Percentiles rank a stretch among this genome's conserved stretches.
phyloP scores from a whole-genome alignment of 2,888 invertebrate species.

The Oligia fasciuncula region DNA sequence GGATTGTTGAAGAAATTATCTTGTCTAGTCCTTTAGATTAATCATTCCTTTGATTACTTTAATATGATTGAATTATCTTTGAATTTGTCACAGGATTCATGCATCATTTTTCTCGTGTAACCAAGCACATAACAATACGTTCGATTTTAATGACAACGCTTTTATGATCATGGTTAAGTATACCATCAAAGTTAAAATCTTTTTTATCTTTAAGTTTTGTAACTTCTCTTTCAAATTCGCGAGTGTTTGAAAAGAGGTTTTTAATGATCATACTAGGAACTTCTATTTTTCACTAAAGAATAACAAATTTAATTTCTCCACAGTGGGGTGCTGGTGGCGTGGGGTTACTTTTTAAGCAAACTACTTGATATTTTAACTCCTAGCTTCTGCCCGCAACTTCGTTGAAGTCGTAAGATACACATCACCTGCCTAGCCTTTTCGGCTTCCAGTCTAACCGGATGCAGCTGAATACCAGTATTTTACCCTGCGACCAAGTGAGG shows the following conservation, averaged over 20 bases:
- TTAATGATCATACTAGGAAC: neutral
- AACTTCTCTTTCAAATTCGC: neutral
- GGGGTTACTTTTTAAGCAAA: neutral
- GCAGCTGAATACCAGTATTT: too few species aligned
- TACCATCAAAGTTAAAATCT: neutral
- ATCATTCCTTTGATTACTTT: slow-evolving; percentile 22
- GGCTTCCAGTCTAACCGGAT: too few species aligned
- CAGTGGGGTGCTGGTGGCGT: neutral
- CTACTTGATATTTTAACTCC: too few species aligned
- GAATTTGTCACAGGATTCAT: slow-evolving; percentile 22
- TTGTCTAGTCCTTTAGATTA: slow-evolving; percentile 34
- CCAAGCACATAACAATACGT: slow-evolving; percentile 6
- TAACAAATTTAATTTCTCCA: neutral
- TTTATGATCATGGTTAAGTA: neutral
- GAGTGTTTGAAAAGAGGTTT: neutral
- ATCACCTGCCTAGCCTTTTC: too few species aligned
- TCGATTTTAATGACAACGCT: slow-evolving; percentile 15
- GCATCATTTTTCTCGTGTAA: neutral
- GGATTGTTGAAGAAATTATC: slow-evolving; percentile 25
- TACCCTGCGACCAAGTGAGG: too few species aligned
- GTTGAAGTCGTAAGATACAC: too few species aligned
- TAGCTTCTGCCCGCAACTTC: too few species aligned
- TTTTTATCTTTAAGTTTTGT: neutral
- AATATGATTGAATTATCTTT: slow-evolving; percentile 21
- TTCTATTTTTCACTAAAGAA: neutral